Conservation (phyloP, 2,888 invertebrate genomes). For the Megastigmus dorsalis region DNA sequence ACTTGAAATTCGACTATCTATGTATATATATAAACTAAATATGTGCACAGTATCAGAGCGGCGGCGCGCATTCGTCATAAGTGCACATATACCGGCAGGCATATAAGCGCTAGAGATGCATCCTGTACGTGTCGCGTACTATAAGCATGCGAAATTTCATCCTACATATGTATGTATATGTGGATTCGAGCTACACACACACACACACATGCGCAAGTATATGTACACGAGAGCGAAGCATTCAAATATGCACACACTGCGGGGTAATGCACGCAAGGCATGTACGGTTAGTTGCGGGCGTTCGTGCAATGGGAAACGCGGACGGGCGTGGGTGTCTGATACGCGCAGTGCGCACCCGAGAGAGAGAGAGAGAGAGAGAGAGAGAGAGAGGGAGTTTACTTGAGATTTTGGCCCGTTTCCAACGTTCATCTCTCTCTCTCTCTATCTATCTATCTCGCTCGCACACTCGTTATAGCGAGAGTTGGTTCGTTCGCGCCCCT, state of each 20-base stretch:
- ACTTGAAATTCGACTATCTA: no score
- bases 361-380: no score
- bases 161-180: no score
- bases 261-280: neutral
- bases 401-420: slow-evolving; percentile 29
- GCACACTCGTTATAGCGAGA: no score
- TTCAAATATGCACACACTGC: neutral
- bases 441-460: neutral
- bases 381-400: neutral
- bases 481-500: neutral
- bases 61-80: no score
- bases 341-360: no score
- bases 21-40: no score
- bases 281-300: neutral
- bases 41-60: no score
- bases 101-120: no score
- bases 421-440: neutral
- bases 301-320: neutral
- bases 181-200: neutral
- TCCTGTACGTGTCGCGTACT: no score
- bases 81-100: no score
- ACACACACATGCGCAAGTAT: neutral
- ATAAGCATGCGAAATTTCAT: no score
- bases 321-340: neutral
- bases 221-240: neutral